phyloP scores from a whole-genome alignment of 1,140 invertebrate species.

The Lepidurus apus region DNA sequence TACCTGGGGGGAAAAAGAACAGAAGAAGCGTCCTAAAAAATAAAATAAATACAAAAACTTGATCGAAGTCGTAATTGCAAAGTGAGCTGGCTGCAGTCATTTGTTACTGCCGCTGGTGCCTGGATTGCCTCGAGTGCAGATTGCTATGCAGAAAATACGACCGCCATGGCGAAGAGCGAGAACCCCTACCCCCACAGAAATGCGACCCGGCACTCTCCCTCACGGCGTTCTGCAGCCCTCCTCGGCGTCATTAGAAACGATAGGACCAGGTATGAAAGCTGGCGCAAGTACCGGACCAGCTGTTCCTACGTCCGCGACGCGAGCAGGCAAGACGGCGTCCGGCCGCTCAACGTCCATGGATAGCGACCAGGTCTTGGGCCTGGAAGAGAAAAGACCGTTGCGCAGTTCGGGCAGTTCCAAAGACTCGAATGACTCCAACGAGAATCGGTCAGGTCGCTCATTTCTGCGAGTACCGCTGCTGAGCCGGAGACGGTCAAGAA shows the following conservation, averaged over 20 bases:
- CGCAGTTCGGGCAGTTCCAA: neutral
- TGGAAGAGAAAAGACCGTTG: neutral
- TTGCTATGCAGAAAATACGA: slow-evolving; percentile 27
- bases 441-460: slow-evolving; percentile 15
- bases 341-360: neutral
- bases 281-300: neutral
- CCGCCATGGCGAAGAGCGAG: slow-evolving; percentile 28
- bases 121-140: neutral
- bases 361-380: neutral
- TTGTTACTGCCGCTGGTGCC: neutral
- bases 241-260: neutral
- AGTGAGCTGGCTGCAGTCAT: slow-evolving; percentile 22
- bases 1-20: neutral
- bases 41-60: neutral
- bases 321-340: neutral
- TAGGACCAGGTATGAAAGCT: neutral
- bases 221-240: neutral
- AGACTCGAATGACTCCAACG: neutral
- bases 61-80: neutral
- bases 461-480: slow-evolving; percentile 17
- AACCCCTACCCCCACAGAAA: slow-evolving; percentile 27
- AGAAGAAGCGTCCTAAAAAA: neutral
- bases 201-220: slow-evolving; percentile 4
- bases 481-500: slow-evolving; percentile 29
- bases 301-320: neutral